phyloP scores from a whole-genome alignment of 2,888 invertebrate species.

The Drosophila leonis region DNA sequence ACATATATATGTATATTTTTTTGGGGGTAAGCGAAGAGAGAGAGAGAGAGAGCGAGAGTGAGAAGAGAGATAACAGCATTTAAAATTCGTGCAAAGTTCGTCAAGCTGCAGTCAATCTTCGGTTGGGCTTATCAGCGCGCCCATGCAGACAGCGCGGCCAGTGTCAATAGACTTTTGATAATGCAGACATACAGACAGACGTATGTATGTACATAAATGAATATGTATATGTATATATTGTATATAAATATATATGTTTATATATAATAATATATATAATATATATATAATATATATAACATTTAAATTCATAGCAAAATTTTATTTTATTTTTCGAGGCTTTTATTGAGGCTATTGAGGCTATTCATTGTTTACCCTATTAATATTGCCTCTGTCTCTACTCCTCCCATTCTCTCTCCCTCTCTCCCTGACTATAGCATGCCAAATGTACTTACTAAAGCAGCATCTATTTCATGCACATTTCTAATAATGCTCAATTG shows the following conservation, averaged over 20 bases:
- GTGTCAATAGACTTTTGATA: conserved; percentile 73
- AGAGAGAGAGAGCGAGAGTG: background rate
- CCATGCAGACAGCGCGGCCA: conserved; percentile 70
- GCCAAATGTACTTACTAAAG: conserved; percentile 51
- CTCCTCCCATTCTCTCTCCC: conserved; percentile 7
- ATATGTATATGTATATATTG: conserved; percentile 1
- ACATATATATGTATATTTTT: background rate
- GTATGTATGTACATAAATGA: conserved; percentile 1
- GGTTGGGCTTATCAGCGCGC: conserved; percentile 62
- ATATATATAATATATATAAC: background rate
- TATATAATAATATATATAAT: too few species aligned
- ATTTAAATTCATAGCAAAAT: background rate
- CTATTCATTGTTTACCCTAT: conserved; percentile 6
- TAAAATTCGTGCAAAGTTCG: conserved; percentile 59
- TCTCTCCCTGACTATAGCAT: background rate
- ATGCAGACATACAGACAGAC: conserved; percentile 19
- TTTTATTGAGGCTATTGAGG: too few species aligned
- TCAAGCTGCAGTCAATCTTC: conserved; percentile 41
- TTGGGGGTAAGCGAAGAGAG: background rate
- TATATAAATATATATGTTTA: background rate
- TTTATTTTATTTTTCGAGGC: background rate
- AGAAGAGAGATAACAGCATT: conserved; percentile 20
- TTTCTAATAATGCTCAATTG: conserved; percentile 21
- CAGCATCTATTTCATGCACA: conserved; percentile 1
- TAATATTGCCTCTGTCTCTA: conserved; percentile 10